These are phyloP conservation scores for Sinocyclocheilus rhinocerous DNA, from an alignment of 2,113 vertebrate species.

Conservation along the genomic window DNA sequence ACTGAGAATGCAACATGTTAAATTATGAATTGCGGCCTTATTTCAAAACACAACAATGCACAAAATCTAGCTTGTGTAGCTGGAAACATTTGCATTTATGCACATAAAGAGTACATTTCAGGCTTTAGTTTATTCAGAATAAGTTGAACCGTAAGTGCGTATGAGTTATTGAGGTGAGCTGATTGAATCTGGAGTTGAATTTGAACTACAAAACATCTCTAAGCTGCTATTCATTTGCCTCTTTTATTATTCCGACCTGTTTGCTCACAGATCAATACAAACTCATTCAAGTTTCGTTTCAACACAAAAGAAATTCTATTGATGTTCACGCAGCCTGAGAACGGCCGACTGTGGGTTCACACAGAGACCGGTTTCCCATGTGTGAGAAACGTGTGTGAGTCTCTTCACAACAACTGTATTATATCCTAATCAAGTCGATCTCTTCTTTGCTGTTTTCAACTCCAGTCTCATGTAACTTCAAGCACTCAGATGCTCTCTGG, in stretches of 20 bases:
- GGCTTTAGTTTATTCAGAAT: background rate
- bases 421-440: background rate
- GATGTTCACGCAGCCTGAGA: background rate
- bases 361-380: background rate
- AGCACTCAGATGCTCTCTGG: background rate
- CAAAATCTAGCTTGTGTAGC: background rate
- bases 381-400: background rate
- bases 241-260: background rate
- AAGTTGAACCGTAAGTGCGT: background rate
- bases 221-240: background rate
- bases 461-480: background rate
- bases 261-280: background rate
- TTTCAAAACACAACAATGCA: background rate
- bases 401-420: background rate
- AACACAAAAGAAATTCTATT: background rate
- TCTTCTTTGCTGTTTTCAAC: background rate
- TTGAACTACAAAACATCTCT: background rate
- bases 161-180: background rate
- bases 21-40: background rate
- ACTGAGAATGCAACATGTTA: background rate
- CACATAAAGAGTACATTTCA: background rate
- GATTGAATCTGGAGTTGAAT: background rate
- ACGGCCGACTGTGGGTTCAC: background rate
- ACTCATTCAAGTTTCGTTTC: background rate
- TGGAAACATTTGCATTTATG: background rate